Conservation (phyloP, 2,888 invertebrate genomes). For the Anoncus sp. region DNA sequence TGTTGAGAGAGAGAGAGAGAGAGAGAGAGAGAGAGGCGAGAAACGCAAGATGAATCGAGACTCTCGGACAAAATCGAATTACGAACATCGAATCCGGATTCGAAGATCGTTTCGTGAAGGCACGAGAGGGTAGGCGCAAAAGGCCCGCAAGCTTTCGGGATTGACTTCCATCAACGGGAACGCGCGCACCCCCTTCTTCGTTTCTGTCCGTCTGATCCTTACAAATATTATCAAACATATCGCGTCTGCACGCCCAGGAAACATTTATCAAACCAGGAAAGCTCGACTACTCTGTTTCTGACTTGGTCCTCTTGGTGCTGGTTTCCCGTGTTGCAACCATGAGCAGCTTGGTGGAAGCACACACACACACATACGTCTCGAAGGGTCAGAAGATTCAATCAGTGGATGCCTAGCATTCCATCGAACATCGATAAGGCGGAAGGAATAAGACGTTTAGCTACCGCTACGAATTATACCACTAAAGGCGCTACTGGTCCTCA, state of each 20-base stretch:
- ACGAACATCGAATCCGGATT: constrained; percentile 70
- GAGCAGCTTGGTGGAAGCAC: constrained; percentile 26
- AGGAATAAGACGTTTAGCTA: constrained; percentile 77
- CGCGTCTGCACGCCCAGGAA: constrained; percentile 70
- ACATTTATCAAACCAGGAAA: constrained; percentile 80
- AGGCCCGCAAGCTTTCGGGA: constrained; percentile 30
- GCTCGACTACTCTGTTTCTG: constrained; percentile 34
- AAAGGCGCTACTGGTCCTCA: neutral
- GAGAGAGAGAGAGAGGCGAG: constrained; percentile 7
- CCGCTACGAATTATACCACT: constrained; percentile 69
- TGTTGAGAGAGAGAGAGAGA: constrained; percentile 5
- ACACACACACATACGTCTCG: too few relatives aligned
- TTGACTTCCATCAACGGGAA: constrained; percentile 50
- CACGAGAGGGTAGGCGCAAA: constrained; percentile 25
- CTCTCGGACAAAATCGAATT: constrained; percentile 73
- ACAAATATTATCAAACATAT: constrained; percentile 81
- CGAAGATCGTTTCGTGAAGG: constrained; percentile 47
- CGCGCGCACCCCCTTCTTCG: constrained; percentile 53
- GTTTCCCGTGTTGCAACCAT: constrained; percentile 2
- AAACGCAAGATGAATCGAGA: constrained; percentile 46
- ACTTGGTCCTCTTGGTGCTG: constrained; percentile 25
- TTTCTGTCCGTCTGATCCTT: constrained; percentile 69
- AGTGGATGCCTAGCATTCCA: constrained; percentile 80
- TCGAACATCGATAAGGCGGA: constrained; percentile 77
- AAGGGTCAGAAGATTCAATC: constrained; percentile 79